Conservation (phyloP, 1,140 invertebrate genomes). For the Macrosteles quadrilineatus region DNA sequence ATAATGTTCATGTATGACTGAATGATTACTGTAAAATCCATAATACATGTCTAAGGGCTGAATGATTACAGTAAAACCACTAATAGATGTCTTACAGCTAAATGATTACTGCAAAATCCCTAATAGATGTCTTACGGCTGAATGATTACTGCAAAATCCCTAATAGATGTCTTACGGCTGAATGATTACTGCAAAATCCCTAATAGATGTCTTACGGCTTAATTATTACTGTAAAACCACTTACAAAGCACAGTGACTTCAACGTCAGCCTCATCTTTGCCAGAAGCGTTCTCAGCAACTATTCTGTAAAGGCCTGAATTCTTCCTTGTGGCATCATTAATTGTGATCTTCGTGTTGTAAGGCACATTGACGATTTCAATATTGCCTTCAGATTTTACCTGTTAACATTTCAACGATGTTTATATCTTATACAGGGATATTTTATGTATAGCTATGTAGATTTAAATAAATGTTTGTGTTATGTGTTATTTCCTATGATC, state of each 20-base stretch:
- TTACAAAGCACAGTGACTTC: constrained; percentile 88
- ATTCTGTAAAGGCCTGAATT: constrained; percentile 92
- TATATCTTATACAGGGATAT: background rate
- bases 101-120: too few relatives aligned
- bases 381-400: constrained; percentile 54
- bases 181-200: too few relatives aligned
- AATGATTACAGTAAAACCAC: too few relatives aligned
- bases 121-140: too few relatives aligned
- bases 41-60: too few relatives aligned
- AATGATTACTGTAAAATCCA: too few relatives aligned
- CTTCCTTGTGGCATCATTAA: constrained; percentile 78
- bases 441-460: background rate
- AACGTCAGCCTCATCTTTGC: constrained; percentile 90
- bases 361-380: constrained; percentile 87
- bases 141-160: too few relatives aligned
- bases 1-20: too few relatives aligned
- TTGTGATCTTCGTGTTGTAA: constrained; percentile 89
- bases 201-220: too few relatives aligned
- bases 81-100: too few relatives aligned
- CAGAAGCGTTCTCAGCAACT: constrained; percentile 87
- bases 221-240: too few relatives aligned
- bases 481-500: background rate
- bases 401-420: constrained; percentile 1
- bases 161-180: too few relatives aligned
- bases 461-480: background rate